Percentiles rank a stretch among this genome's conserved stretches.
These are phyloP conservation scores for Ellobius talpinus DNA, from an alignment of 2,113 vertebrate species.

Conservation along the genomic window DNA sequence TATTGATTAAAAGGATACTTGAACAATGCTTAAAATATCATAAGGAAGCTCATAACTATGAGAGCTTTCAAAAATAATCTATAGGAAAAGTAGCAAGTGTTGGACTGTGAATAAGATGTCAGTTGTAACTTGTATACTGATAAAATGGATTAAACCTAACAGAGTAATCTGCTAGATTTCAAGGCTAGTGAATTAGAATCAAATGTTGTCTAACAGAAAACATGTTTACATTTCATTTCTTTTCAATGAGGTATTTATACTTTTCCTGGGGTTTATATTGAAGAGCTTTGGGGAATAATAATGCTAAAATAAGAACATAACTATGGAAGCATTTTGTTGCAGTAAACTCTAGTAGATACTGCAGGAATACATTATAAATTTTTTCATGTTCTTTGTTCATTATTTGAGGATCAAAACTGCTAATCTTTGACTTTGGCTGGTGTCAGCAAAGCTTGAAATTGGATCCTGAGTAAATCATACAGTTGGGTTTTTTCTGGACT, in stretches of 20 bases:
- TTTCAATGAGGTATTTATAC: background rate
- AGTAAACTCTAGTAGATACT: constrained; percentile 31
- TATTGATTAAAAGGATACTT: background rate
- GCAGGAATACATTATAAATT: background rate
- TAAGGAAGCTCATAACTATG: background rate
- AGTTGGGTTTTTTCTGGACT: constrained; percentile 16
- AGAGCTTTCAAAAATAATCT: constrained; percentile 1
- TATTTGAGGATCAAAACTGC: constrained; percentile 38
- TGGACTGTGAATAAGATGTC: background rate
- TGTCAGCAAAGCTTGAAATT: constrained; percentile 31
- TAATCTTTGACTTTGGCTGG: constrained; percentile 48
- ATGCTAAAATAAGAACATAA: background rate
- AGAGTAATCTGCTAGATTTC: background rate
- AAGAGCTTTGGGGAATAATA: background rate
- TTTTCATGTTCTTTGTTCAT: constrained; percentile 39
- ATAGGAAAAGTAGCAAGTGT: background rate
- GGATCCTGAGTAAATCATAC: constrained; percentile 50
- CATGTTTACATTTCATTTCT: constrained; percentile 28
- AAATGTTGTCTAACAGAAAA: background rate
- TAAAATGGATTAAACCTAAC: background rate
- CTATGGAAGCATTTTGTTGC: constrained; percentile 8
- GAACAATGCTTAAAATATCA: constrained; percentile 14
- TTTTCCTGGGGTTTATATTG: background rate
- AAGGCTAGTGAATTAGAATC: constrained; percentile 32
- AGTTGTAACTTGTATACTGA: background rate